phyloP scores from a whole-genome alignment of 2,113 vertebrate genomes.

The Athene noctua region DNA sequence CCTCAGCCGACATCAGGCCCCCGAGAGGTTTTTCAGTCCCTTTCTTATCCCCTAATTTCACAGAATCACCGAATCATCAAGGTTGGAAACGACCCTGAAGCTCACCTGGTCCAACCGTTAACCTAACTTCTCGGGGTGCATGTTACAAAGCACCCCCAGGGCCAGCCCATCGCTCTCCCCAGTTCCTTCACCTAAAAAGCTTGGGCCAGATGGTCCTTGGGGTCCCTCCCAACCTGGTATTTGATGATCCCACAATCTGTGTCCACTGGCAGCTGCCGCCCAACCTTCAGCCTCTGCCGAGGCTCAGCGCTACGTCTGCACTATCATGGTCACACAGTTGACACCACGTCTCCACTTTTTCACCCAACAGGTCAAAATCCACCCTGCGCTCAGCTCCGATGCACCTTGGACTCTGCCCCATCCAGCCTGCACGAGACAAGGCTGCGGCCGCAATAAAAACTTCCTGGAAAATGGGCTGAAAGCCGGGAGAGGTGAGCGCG shows the following conservation, averaged over 20 bases:
- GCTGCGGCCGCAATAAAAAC: background rate
- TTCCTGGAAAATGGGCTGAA: background rate
- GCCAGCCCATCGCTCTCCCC: background rate
- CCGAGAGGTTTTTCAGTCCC: background rate
- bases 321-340: accelerated
- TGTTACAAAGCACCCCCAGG: background rate
- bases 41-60: background rate
- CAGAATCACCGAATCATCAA: no score
- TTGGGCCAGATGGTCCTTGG: background rate
- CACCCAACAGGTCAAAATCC: background rate
- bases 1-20: background rate
- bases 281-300: background rate
- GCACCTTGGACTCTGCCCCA: background rate
- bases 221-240: background rate
- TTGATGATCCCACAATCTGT: background rate
- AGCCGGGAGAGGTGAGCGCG: accelerated
- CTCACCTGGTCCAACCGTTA: no score
- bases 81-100: no score
- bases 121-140: background rate
- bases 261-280: background rate
- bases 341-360: accelerated
- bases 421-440: accelerated
- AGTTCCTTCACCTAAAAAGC: background rate
- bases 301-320: accelerated
- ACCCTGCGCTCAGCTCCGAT: accelerated